Evolutionary conservation across 2,797 vertebrate species (phyloP).

Genomic region (Myripristis jacobus): DNA sequence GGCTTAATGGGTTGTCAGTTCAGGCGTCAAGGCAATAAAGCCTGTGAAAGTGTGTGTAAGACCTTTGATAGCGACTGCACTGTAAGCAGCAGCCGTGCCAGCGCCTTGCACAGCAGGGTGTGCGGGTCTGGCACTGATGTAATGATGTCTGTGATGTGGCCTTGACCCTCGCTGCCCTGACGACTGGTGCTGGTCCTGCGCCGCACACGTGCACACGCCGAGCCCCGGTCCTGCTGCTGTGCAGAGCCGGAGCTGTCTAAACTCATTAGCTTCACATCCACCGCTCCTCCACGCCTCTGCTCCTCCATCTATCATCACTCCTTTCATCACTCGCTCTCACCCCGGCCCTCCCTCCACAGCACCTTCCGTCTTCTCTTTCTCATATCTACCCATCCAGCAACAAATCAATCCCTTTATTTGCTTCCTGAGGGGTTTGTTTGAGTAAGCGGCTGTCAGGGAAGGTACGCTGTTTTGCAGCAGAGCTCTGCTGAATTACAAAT

Average conservation of each 20-base stretch:
- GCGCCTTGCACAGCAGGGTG: conserved; percentile 37
- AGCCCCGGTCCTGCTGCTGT: conserved; percentile 56
- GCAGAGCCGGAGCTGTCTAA: conserved; percentile 72
- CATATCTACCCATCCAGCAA: conserved; percentile 60
- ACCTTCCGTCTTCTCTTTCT: conserved; percentile 60
- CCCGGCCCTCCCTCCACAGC: conserved; percentile 34
- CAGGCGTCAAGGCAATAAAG: no score
- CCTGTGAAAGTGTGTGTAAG: no score
- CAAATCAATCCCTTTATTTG: conserved; percentile 75
- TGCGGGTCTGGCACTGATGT: conserved; percentile 57
- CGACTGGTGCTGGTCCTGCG: conserved; percentile 48
- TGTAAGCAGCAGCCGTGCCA: conserved; percentile 10
- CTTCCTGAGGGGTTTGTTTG: conserved; percentile 75
- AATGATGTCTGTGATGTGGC: conserved; percentile 68
- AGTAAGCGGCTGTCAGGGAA: conserved; percentile 65
- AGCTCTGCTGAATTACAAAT: conserved; percentile 67
- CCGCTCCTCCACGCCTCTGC: conserved; percentile 61
- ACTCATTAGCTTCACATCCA: conserved; percentile 75
- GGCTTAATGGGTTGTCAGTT: no score
- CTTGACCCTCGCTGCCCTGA: conserved; percentile 64
- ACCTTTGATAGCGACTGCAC: conserved; percentile 15
- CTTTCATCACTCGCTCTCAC: conserved; percentile 61
- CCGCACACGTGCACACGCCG: background rate
- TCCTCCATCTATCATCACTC: conserved; percentile 71
- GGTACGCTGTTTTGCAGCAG: conserved; percentile 49